These are phyloP conservation scores for Pristionchus exspectatus DNA, from an alignment of 2,888 invertebrate genomes.

Conservation along the genomic window DNA sequence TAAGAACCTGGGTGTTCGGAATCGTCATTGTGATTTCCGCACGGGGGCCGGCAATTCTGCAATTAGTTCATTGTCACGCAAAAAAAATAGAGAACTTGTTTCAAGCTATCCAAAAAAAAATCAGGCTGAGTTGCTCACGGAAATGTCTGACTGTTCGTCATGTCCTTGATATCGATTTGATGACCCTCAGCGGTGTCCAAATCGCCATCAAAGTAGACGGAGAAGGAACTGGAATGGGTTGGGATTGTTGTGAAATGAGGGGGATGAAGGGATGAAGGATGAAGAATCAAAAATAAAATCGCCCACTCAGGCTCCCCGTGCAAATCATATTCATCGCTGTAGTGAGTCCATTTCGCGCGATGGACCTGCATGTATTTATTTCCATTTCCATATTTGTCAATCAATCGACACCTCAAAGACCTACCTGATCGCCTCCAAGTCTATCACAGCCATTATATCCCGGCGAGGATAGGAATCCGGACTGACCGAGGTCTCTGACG, in stretches of 20 bases:
- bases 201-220: not conserved
- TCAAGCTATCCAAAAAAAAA: not conserved
- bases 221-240: not conserved
- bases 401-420: too few relatives aligned
- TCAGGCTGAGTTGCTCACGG: not conserved
- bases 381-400: not conserved
- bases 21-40: not conserved
- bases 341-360: not conserved
- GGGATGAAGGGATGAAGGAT: too few relatives aligned
- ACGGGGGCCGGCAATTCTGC: not conserved
- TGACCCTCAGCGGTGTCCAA: not conserved
- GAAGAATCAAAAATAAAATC: too few relatives aligned
- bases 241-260: too few relatives aligned
- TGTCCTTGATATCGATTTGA: not conserved
- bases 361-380: not conserved
- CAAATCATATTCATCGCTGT: not conserved
- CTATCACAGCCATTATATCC: not conserved
- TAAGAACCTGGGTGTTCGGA: not conserved
- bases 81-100: not conserved
- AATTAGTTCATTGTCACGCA: not conserved
- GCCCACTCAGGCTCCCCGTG: not conserved
- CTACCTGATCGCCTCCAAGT: not conserved
- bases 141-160: not conserved
- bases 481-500: not conserved
- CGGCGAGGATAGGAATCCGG: not conserved